These are phyloP conservation scores for Pterocles gutturalis DNA, from an alignment of 2,113 vertebrate genomes.

Conservation along the genomic window DNA sequence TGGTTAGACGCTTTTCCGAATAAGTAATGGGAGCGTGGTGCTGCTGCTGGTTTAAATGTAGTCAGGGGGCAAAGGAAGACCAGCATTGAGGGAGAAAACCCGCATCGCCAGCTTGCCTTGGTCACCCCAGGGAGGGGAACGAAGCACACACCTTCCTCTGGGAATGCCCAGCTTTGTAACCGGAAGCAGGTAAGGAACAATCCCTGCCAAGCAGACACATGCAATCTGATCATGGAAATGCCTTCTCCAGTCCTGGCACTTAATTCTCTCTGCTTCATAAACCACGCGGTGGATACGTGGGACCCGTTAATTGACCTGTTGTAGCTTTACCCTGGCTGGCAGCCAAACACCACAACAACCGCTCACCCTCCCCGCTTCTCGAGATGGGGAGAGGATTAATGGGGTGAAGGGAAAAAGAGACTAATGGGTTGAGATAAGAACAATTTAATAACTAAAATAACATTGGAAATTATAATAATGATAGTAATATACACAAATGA, in stretches of 20 bases:
- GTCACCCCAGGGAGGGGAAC: neutral
- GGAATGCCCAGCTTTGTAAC: neutral
- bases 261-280: accelerated
- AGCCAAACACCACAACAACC: too few species aligned
- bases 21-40: neutral
- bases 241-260: too few species aligned
- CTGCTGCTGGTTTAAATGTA: neutral
- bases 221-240: accelerated
- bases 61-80: accelerated
- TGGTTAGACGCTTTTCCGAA: neutral
- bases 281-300: accelerated
- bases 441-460: too few species aligned
- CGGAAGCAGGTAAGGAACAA: accelerated
- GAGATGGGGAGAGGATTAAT: too few species aligned
- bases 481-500: too few species aligned
- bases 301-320: accelerated
- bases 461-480: too few species aligned
- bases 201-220: neutral
- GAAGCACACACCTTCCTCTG: neutral
- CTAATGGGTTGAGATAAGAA: too few species aligned
- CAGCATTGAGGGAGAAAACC: neutral
- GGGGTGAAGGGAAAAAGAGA: too few species aligned
- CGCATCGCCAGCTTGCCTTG: accelerated
- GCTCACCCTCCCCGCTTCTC: too few species aligned
- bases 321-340: too few species aligned